Evolutionary conservation across 2,888 invertebrate species (phyloP), one percentile per base, ranked within the genome.

Genomic region (Acronicta psi): DNA sequence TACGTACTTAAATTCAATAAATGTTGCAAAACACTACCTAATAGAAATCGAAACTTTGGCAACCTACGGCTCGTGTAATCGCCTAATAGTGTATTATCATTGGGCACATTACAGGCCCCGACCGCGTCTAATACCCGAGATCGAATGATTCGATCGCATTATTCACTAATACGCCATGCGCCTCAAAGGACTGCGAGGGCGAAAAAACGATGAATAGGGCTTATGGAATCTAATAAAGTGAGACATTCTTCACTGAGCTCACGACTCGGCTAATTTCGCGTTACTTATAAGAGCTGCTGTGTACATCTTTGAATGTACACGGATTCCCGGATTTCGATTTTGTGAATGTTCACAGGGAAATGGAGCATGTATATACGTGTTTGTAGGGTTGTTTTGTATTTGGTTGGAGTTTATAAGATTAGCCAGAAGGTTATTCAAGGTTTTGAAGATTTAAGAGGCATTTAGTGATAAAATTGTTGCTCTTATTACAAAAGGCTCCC

Each of bases 191-290:
- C 86, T 86, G 68, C 51, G 73, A 77, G 90, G 90, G 89, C 83
- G 88, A 87, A 90, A 90, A 90, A 90, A 88, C 85, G 87, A 84
- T 92, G 92, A 92, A 93, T 92, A 87, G 90, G 76, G 92, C 89
- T 92, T 91, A 90, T 79, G 90, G 91, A 93, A 93, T 93, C 92
- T 92, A 93, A 93, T 93, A 93, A 92, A 91, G 88, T 88, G 87
- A 90, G 77, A 86, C 86, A 90, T 92, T 91, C 91, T 89, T 87
- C 75, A 81, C 65, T 79, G 79, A 83, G 83, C 81, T 83, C 80
- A 79, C 71, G 67, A 58, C 80, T 79, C 80, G 72, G 76, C 87
- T 92, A 89, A 92, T 92, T 91, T 90, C 76, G 69, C 61, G 77
- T 79, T 75, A 62, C 73, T 72, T 68, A 69, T 67, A 57, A 46